Evolutionary conservation across 2,888 invertebrate genomes (phyloP), one percentile per base, ranked within the genome.

Genomic region (Thecophora atra): DNA sequence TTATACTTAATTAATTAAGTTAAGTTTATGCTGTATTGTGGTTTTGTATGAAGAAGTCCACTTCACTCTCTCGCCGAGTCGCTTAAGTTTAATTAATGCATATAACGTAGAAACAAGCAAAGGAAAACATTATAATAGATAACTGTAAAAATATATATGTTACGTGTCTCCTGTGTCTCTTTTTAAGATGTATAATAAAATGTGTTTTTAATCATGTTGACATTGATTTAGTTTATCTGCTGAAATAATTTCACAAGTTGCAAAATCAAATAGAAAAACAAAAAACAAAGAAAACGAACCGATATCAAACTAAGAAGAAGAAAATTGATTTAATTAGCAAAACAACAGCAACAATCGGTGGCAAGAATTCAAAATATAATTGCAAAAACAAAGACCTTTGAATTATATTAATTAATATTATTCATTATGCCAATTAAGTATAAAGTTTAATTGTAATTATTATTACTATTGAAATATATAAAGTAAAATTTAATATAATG

Each of bases 1-100:
- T 79, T 80, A 80, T 79, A 80, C 78, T 64, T 37, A 69, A 15
- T 26, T 13, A 47, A 24, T 21, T 44, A 44, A 42, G 62, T 73
- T 58, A 56, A 42, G 28, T 17, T 58, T 62, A 19, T 56, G 19
- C 63, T 37, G 19, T 65, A 42, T 26, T 44, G 30, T 52, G 30
- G 42, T 15, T 62, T 62, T 47, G 8, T 8, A 30, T 6, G 30
- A 30, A 30, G 4, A 30, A 47, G 13, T 26, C 13, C 26, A 7
- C 15, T 24, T 3, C 24, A 26, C 26, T 56, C 21, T n/a, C n/a
- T n/a, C n/a, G n/a, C n/a, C n/a, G n/a, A n/a, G n/a, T n/a, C 26
- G 11, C 56, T 30, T 4, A 30, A 30, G 5, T 30, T 8, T 30
- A n/a, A 8, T 30, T 30, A 30, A 30, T 30, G 4, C 1, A 37